Evolutionary conservation across 2,888 invertebrate genomes (phyloP).

Genomic region (Phytoseiulus persimilis): DNA sequence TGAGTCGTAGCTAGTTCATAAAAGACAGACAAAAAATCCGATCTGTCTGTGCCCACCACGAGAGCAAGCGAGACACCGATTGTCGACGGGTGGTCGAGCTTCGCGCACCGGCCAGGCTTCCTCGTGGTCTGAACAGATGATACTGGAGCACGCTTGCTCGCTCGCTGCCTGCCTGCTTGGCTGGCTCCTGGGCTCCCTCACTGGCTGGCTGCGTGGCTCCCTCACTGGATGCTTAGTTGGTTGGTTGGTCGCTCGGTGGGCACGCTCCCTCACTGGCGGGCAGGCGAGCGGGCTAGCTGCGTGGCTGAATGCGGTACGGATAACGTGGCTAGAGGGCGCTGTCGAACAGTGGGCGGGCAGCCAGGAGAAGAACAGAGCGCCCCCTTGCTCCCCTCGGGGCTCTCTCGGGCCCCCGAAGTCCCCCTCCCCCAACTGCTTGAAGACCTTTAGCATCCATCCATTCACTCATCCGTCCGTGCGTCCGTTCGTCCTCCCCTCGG

Average conservation of each 20-base stretch:
- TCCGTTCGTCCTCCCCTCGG: no score
- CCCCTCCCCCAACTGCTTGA: neutral
- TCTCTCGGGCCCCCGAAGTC: neutral
- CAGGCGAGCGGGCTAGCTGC: slow-evolving; percentile 5
- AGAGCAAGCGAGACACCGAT: neutral
- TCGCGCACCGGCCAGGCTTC: slow-evolving; percentile 35
- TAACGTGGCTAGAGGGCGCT: slow-evolving; percentile 36
- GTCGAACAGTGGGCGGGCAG: slow-evolving; percentile 23
- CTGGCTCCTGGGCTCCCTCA: neutral
- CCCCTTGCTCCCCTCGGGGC: slow-evolving; percentile 8
- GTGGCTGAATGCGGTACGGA: slow-evolving; percentile 11
- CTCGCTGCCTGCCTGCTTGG: neutral
- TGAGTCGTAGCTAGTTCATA: neutral
- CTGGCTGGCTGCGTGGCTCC: neutral
- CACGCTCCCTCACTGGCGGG: neutral
- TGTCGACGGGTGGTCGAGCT: neutral
- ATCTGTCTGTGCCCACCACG: slow-evolving; percentile 5
- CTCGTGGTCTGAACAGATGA: slow-evolving; percentile 39
- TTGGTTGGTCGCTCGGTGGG: neutral
- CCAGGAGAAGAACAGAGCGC: slow-evolving; percentile 26
- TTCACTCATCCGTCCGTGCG: neutral
- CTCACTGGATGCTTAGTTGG: neutral
- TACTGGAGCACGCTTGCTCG: slow-evolving; percentile 33
- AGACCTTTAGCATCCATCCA: neutral
- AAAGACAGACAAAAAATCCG: neutral